These are phyloP conservation scores for Lethenteron camtschaticum DNA, from an alignment of 2,113 vertebrate species.

Conservation along the genomic window DNA sequence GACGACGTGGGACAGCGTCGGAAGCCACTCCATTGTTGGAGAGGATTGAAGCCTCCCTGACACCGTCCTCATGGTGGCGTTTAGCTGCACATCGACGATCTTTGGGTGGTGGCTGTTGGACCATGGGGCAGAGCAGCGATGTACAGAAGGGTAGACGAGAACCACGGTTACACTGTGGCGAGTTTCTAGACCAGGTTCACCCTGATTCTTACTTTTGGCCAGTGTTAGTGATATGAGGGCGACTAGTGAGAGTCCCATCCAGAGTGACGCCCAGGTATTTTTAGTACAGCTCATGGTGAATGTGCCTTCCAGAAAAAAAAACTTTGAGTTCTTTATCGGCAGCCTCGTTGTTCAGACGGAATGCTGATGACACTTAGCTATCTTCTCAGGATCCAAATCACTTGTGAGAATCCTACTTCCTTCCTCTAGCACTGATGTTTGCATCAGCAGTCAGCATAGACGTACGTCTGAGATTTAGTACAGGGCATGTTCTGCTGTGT, in stretches of 20 bases:
- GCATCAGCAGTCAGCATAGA: background rate
- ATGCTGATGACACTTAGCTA: background rate
- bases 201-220: background rate
- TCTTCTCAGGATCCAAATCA: constrained; percentile 1
- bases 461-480: background rate
- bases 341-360: background rate
- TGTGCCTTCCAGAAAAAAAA: background rate
- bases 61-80: background rate
- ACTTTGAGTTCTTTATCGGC: background rate
- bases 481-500: background rate
- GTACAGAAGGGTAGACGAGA: background rate
- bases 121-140: background rate
- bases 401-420: background rate
- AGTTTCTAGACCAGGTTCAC: background rate
- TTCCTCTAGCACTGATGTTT: background rate
- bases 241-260: background rate
- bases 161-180: background rate
- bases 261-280: background rate
- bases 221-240: background rate
- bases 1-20: no score
- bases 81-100: background rate
- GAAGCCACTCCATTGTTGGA: background rate
- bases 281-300: background rate
- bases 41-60: background rate
- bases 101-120: background rate